Percentiles rank a stretch among this genome's conserved stretches.
Evolutionary conservation across 2,888 invertebrate species (phyloP).

Genomic region (Baronia brevicornis): DNA sequence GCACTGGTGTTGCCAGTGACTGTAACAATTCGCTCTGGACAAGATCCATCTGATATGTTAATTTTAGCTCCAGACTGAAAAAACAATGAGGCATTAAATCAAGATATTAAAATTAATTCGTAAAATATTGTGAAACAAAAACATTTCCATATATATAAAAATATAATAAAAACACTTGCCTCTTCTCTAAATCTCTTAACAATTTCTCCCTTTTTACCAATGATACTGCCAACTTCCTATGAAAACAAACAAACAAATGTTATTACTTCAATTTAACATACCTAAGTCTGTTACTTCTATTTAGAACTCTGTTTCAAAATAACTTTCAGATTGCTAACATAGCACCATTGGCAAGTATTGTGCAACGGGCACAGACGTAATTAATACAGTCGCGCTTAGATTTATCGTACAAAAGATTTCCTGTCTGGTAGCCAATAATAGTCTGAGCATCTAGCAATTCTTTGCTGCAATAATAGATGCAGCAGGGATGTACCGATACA

Average conservation of each 20-base stretch:
- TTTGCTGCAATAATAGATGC: slow-evolving; percentile 52
- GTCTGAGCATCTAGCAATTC: slow-evolving; percentile 49
- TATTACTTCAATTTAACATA: slow-evolving; percentile 14
- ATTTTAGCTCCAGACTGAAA: slow-evolving; percentile 99
- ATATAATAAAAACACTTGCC: slow-evolving; percentile 75
- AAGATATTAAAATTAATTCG: not conserved
- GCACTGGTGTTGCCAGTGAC: slow-evolving; percentile 98
- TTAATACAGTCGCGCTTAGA: slow-evolving; percentile 56
- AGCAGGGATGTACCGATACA: slow-evolving; percentile 51
- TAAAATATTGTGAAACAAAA: slow-evolving; percentile 1
- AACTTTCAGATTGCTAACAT: slow-evolving; percentile 26
- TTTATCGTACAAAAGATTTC: slow-evolving; percentile 70
- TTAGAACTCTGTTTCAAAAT: slow-evolving; percentile 26
- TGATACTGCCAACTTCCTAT: slow-evolving; percentile 97
- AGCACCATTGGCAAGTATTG: slow-evolving; percentile 53
- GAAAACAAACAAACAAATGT: slow-evolving; percentile 39
- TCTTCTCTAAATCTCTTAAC: slow-evolving; percentile 99
- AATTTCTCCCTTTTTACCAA: slow-evolving; percentile 99
- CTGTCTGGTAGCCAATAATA: slow-evolving; percentile 67
- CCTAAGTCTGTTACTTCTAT: slow-evolving; percentile 1
- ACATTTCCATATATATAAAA: slow-evolving; percentile 5
- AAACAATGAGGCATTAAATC: slow-evolving; percentile 14
- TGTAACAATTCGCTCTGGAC: slow-evolving; percentile 99
- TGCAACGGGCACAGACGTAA: slow-evolving; percentile 50
- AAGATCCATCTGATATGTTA: slow-evolving; percentile 99